A percentile compares a stretch with the other conserved stretches of the same genome.
Evolutionary conservation across 2,113 vertebrate genomes (phyloP).

Genomic region (Istiophorus platypterus): DNA sequence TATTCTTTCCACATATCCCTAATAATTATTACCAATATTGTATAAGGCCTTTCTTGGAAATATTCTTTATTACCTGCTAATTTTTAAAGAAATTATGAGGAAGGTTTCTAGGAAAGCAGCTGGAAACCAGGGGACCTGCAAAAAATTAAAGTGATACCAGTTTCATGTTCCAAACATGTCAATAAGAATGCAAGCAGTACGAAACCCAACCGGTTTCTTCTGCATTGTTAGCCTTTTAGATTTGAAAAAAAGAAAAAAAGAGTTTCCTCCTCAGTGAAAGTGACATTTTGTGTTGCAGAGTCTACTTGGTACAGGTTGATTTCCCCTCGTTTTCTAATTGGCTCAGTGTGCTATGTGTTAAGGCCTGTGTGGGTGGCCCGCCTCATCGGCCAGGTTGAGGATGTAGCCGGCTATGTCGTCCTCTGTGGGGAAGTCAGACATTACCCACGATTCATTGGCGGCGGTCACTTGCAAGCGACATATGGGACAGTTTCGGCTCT

Average conservation of each 20-base stretch:
- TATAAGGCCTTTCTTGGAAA: neutral
- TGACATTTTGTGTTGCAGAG: constrained; percentile 35
- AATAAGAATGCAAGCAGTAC: neutral
- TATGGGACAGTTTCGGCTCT: constrained; percentile 94
- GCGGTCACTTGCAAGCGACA: constrained; percentile 95
- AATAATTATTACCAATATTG: neutral
- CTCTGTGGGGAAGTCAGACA: constrained; percentile 96
- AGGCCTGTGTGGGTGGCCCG: constrained; percentile 92
- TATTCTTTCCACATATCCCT: neutral
- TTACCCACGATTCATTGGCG: constrained; percentile 96
- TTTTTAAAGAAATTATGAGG: neutral
- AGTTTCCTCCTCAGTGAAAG: constrained; percentile 30
- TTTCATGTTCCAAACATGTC: neutral
- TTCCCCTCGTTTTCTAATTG: neutral
- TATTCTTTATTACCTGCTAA: neutral
- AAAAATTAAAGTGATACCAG: neutral
- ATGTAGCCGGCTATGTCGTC: constrained; percentile 96
- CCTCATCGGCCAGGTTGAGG: constrained; percentile 97
- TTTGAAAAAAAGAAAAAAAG: neutral
- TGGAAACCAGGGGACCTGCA: neutral
- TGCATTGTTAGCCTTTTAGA: neutral
- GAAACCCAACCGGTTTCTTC: neutral
- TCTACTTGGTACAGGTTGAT: constrained; percentile 12
- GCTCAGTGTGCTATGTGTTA: constrained; percentile 73
- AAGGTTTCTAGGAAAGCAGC: neutral